A percentile compares a stretch with the other conserved stretches of the same genome.
Evolutionary conservation across 1,140 invertebrate genomes (phyloP).

Genomic region (Drosophila kanapiae): DNA sequence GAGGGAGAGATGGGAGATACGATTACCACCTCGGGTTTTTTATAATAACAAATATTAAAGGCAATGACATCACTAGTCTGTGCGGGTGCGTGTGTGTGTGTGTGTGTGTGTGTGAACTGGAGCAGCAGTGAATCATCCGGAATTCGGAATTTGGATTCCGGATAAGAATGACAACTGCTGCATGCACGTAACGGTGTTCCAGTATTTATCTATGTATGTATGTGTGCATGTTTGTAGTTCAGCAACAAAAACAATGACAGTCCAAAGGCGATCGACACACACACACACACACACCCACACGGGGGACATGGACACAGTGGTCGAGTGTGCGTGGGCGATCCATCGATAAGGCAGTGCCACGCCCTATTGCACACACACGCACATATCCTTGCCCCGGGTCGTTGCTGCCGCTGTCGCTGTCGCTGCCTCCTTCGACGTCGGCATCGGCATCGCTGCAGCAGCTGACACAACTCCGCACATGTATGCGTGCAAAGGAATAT

Average conservation of each 20-base stretch:
- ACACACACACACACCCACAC: constrained; percentile 9
- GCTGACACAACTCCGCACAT: constrained; percentile 35
- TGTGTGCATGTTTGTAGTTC: background rate
- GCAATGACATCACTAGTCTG: constrained; percentile 54
- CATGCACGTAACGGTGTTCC: constrained; percentile 44
- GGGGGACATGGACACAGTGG: background rate
- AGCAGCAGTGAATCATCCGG: constrained; percentile 7
- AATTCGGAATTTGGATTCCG: constrained; percentile 10
- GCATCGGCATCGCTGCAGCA: constrained; percentile 22
- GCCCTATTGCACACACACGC: constrained; percentile 54
- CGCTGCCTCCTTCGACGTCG: constrained; percentile 16
- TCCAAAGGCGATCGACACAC: constrained; percentile 47
- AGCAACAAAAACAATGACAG: constrained; percentile 29
- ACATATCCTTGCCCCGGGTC: constrained; percentile 36
- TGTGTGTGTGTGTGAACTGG: background rate
- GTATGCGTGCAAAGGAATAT: constrained; percentile 17
- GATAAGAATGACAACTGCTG: constrained; percentile 19
- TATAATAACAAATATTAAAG: constrained; percentile 14
- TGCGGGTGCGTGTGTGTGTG: background rate
- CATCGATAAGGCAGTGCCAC: constrained; percentile 55
- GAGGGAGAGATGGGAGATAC: constrained; percentile 4
- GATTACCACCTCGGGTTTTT: background rate
- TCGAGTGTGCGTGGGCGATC: constrained; percentile 9
- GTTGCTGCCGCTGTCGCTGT: constrained; percentile 33
- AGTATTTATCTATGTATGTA: constrained; percentile 47